phyloP scores from a whole-genome alignment of 2,113 vertebrate genomes.

The Malurus melanocephalus region DNA sequence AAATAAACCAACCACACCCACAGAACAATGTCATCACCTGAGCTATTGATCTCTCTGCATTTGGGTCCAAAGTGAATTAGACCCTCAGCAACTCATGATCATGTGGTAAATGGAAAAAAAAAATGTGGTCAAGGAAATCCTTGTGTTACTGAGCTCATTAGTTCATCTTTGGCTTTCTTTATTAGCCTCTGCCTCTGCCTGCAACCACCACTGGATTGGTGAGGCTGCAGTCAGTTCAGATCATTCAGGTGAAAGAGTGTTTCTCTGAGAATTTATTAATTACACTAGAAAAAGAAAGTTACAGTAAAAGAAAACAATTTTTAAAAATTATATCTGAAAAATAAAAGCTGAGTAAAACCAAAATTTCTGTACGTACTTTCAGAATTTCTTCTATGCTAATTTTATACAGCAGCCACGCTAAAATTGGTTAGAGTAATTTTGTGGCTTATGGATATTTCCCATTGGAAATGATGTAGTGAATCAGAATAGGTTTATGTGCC shows the following conservation, averaged over 20 bases:
- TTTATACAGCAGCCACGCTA: neutral
- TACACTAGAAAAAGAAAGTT: neutral
- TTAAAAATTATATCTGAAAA: neutral
- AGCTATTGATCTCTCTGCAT: neutral
- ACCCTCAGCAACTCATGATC: neutral
- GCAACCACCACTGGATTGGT: neutral
- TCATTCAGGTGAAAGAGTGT: neutral
- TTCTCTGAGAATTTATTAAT: neutral
- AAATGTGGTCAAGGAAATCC: neutral
- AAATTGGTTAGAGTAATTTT: neutral
- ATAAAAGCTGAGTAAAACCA: neutral
- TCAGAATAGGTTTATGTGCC: neutral
- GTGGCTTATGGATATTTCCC: neutral
- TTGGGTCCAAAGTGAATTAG: neutral
- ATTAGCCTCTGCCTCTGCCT: neutral
- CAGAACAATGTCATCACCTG: neutral
- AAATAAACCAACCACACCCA: neutral
- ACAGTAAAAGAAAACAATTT: neutral
- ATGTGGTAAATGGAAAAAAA: neutral
- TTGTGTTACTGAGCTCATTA: neutral
- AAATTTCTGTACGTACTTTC: accelerated
- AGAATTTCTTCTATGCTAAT: neutral
- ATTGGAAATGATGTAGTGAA: neutral
- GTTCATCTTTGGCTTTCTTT: neutral
- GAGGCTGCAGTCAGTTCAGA: neutral